Percentiles rank a stretch among this genome's conserved stretches.
Evolutionary conservation across 2,888 invertebrate genomes (phyloP).

Genomic region (Cephalotes varians): DNA sequence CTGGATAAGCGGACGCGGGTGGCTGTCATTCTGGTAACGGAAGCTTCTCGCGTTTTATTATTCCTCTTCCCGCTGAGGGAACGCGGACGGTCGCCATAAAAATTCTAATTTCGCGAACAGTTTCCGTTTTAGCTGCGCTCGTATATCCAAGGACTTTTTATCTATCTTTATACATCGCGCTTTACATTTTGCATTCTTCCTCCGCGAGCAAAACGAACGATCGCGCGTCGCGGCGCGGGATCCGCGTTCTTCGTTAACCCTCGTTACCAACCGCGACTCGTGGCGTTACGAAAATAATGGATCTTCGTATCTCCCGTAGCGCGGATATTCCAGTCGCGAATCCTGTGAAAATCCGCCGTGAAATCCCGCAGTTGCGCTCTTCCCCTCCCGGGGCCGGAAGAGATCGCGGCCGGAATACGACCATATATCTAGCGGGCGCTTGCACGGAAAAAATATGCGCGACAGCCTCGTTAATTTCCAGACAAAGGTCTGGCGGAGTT

Average conservation of each 20-base stretch:
- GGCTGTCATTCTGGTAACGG: conserved; percentile 55
- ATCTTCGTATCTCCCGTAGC: conserved; percentile 34
- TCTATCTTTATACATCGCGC: conserved; percentile 59
- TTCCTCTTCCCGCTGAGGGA: conserved; percentile 53
- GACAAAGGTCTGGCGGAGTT: conserved; percentile 36
- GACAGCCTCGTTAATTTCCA: conserved; percentile 48
- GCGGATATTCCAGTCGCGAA: conserved; percentile 31
- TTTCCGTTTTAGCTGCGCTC: conserved; percentile 54
- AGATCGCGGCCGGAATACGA: conserved; percentile 43
- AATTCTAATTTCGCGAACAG: conserved; percentile 70
- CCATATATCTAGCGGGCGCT: conserved; percentile 32
- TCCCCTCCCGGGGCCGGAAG: conserved; percentile 4
- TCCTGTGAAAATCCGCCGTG: conserved; percentile 4
- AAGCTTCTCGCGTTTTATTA: conserved; percentile 63
- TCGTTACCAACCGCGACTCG: conserved; percentile 22
- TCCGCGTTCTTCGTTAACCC: conserved; percentile 53
- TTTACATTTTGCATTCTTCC: conserved; percentile 50
- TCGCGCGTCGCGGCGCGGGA: conserved; percentile 26
- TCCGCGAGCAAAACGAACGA: conserved; percentile 29
- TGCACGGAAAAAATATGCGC: conserved; percentile 45
- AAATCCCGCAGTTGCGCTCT: conserved; percentile 21
- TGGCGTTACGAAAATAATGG: conserved; percentile 38
- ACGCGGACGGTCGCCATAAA: conserved; percentile 63
- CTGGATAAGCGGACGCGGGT: conserved; percentile 42
- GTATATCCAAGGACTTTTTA: conserved; percentile 63